A percentile compares a stretch with the other conserved stretches of the same genome.
These are phyloP conservation scores for Brachionichthys hirsutus DNA, from an alignment of 2,113 vertebrate genomes.

Conservation along the genomic window DNA sequence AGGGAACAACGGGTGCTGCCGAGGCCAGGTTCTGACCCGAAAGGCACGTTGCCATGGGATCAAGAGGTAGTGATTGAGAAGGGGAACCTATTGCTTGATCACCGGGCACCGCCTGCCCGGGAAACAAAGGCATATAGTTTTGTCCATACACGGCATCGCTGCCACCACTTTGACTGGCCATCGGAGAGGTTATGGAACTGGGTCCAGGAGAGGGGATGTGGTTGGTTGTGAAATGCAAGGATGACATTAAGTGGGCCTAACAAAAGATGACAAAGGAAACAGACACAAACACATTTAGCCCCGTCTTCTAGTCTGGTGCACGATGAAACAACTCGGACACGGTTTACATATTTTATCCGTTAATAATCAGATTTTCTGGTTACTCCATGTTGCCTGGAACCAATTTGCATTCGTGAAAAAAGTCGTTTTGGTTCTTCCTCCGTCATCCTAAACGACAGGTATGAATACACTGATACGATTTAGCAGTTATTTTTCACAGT, in stretches of 20 bases:
- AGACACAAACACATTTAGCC: conserved; percentile 17
- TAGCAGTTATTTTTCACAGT: no score
- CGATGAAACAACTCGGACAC: neutral
- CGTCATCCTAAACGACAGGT: no score
- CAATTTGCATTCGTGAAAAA: neutral
- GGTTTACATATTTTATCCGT: neutral
- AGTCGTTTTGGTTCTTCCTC: no score
- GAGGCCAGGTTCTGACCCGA: conserved; percentile 46
- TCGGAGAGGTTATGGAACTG: conserved; percentile 58
- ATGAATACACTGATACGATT: no score
- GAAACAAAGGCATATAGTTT: conserved; percentile 70
- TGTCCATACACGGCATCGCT: conserved; percentile 42
- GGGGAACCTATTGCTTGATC: conserved; percentile 25
- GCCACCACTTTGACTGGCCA: conserved; percentile 40
- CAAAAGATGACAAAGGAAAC: conserved; percentile 33
- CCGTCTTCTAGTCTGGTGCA: neutral
- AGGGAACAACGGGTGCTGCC: conserved; percentile 36
- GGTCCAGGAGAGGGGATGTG: conserved; percentile 74
- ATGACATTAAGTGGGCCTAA: conserved; percentile 76
- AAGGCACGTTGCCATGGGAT: conserved; percentile 55
- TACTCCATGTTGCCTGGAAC: neutral
- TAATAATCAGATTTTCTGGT: neutral
- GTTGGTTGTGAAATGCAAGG: conserved; percentile 74
- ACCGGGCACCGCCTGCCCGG: conserved; percentile 39
- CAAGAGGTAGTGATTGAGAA: conserved; percentile 36